Percentiles rank a stretch among this genome's conserved stretches.
Conservation (phyloP, 2,113 vertebrate species). For the Lanius ludovicianus region DNA sequence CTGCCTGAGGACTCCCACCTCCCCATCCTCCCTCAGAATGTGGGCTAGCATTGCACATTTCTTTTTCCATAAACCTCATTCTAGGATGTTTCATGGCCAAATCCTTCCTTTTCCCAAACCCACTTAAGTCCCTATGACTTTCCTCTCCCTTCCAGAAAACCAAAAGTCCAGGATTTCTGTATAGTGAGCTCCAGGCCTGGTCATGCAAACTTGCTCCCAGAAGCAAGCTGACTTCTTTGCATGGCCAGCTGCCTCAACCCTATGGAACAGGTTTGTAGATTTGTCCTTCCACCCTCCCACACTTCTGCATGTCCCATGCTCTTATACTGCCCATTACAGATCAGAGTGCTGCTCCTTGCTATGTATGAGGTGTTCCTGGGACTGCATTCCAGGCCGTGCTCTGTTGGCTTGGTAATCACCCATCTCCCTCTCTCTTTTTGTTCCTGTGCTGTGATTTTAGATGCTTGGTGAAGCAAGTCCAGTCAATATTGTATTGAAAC, state of each 20-base stretch:
- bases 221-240: not conserved
- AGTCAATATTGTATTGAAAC: constrained; percentile 76
- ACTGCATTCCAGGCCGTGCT: not conserved
- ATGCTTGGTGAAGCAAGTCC: constrained; percentile 75
- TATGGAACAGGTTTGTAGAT: not conserved
- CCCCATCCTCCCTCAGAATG: not conserved
- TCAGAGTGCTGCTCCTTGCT: not conserved
- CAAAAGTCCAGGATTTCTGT: not conserved
- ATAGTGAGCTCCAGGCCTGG: not conserved
- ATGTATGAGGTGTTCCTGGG: not conserved
- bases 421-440: not conserved
- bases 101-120: not conserved
- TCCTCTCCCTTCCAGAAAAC: not conserved
- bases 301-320: not conserved
- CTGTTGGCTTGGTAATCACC: not conserved
- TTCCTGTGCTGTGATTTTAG: constrained; percentile 64
- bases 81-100: not conserved
- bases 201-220: not conserved
- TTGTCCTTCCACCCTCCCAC: not conserved
- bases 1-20: not conserved
- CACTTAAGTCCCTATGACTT: not conserved
- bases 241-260: not conserved
- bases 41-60: not conserved
- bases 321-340: not conserved
- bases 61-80: not conserved